Evolutionary conservation across 2,113 vertebrate species (phyloP), one percentile per base, ranked within the genome.

Genomic region (Forbesichthys papilliferus): DNA sequence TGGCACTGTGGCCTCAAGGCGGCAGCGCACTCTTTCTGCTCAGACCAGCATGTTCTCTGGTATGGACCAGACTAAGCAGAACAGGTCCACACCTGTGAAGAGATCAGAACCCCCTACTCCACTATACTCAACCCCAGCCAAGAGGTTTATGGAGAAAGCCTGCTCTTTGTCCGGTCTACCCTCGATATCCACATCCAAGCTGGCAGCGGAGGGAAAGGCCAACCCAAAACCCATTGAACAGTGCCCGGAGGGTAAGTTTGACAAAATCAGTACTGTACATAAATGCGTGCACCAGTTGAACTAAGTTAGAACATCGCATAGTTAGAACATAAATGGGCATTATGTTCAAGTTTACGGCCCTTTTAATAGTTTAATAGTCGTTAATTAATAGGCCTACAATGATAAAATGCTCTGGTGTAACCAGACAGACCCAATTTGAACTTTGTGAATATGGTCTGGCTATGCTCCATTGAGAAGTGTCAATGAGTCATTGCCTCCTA

Each of bases 41-140:
- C 85, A 85, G 13, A 61, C 48, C 52, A 83, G 82, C 61, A 91
- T 80, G 65, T 47, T n/a, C 9, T 77, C 76, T n/a, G 90, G 89
- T 55, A n/a, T 66, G 0, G 83, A 86, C 46, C 55, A 55, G 0
- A 1, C 51, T 51, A 88, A 77, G 67, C 36, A 74, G 2, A 1
- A 27, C 12, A 83, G 67, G 60, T 70, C 78, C 69, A 90, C 88
- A 0, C 86, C 89, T 0, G 58, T 86, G 5, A 92, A 78, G 77
- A 90, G 64, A 58, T 57, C 73, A 0, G 85, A 86, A 8, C 61
- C 59, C 4, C 49, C 11, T 3, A 48, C 51, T 59, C 34, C 80
- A 4, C n/a, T 56, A 13, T 71, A 84, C 47, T 27, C 52, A 16
- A 88, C 84, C 0, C 83, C 91, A 0, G 49, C 72, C 13, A 86